Conservation (phyloP, 30 jellyfish, hydroid and myxozoan species). For the Aurelia sp. region DNA sequence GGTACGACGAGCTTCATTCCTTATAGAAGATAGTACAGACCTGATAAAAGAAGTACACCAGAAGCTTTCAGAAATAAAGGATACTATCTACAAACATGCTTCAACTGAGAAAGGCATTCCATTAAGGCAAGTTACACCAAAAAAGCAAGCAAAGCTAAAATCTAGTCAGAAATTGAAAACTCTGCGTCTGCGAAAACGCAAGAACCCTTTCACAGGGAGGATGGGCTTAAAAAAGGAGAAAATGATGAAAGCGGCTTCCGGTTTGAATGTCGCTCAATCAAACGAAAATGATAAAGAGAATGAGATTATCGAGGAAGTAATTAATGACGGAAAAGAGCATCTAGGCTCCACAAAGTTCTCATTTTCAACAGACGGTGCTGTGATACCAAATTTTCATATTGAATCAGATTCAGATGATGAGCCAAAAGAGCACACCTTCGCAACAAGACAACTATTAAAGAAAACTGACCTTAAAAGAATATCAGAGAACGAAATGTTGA, state of each 20-base stretch:
- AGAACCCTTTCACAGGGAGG: conserved; percentile 9
- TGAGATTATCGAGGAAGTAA: neutral
- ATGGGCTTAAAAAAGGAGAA: conserved; percentile 28
- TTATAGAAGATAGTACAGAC: conserved; percentile 25
- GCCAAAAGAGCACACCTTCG: neutral
- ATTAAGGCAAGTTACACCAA: conserved; percentile 3
- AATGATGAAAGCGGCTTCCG: conserved; percentile 1
- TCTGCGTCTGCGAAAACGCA: conserved; percentile 15
- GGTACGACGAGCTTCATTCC: conserved; percentile 22
- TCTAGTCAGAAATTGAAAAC: conserved; percentile 8
- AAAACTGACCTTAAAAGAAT: conserved; percentile 12
- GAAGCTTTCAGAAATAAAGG: conserved; percentile 1
- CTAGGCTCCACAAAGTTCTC: conserved; percentile 5
- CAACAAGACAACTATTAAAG: neutral
- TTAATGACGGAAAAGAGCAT: neutral
- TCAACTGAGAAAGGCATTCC: conserved; percentile 28
- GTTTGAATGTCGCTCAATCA: neutral
- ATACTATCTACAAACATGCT: neutral
- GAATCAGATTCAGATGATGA: conserved; percentile 19
- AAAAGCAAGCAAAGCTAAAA: too few species aligned
- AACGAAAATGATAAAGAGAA: neutral
- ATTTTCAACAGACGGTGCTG: neutral
- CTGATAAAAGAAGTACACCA: neutral
- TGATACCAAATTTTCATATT: too few species aligned
- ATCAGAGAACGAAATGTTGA: conserved; percentile 14